Percentiles rank a stretch among this genome's conserved stretches.
Evolutionary conservation across 2,888 invertebrate genomes (phyloP).

Genomic region (Oxycera nigricornis): DNA sequence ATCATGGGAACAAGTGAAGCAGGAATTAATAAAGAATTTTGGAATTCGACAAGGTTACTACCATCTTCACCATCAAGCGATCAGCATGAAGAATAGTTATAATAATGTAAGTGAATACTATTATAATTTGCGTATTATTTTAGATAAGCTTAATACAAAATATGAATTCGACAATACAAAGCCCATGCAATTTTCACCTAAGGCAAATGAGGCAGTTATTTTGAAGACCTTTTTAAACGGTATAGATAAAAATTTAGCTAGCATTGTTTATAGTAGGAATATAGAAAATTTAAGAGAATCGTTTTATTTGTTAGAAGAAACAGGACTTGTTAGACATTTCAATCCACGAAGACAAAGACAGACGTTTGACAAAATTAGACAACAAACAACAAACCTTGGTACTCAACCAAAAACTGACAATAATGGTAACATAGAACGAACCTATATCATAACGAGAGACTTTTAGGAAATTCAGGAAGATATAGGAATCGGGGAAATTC

Average conservation of each 20-base stretch:
- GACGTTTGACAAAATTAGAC: no score
- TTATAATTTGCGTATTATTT: no score
- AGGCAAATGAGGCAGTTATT: no score
- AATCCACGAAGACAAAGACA: neutral
- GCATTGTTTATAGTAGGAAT: neutral
- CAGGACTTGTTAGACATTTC: no score
- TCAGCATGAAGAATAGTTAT: conserved; percentile 1
- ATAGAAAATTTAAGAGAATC: no score
- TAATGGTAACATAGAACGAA: neutral
- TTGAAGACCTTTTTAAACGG: no score
- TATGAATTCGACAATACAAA: neutral
- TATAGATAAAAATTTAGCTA: no score
- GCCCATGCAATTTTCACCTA: no score
- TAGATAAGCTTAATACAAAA: neutral
- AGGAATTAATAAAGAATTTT: conserved; percentile 42
- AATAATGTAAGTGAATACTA: no score
- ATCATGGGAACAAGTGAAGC: conserved; percentile 42
- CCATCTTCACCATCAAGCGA: conserved; percentile 41
- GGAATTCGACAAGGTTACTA: conserved; percentile 43
- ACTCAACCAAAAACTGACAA: neutral
- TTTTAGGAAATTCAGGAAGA: neutral
- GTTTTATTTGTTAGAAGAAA: no score
- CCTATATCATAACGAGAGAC: neutral
- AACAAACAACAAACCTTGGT: no score
- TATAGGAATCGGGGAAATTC: neutral